Evolutionary conservation across 2,888 invertebrate genomes (phyloP).

Genomic region (Stomorhina lunata): DNA sequence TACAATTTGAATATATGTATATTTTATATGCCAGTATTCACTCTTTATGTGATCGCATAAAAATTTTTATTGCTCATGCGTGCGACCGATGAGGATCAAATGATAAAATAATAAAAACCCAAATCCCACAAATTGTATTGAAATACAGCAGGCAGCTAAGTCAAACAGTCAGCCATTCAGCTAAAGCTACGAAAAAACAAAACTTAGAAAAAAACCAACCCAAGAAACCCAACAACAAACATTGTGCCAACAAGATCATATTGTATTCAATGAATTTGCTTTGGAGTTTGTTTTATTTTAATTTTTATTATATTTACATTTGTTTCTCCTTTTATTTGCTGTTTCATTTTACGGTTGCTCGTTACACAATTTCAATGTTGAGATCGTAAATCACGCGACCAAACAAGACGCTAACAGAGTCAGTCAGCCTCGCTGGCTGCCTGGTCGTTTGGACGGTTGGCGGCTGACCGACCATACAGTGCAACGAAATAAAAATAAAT

Average conservation of each 20-base stretch:
- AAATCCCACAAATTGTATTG: conserved; percentile 31
- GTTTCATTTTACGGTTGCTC: conserved; percentile 64
- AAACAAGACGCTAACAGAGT: conserved; percentile 69
- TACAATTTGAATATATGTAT: conserved; percentile 44
- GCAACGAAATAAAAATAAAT: not conserved
- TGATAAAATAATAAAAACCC: conserved; percentile 52
- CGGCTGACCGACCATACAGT: not conserved
- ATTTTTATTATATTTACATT: conserved; percentile 7
- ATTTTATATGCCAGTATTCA: conserved; percentile 52
- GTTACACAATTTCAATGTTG: conserved; percentile 76
- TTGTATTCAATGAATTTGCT: conserved; percentile 54
- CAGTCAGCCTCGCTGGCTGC: conserved; percentile 12
- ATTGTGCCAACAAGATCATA: conserved; percentile 19
- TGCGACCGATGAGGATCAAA: conserved; percentile 74
- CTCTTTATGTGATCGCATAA: conserved; percentile 29
- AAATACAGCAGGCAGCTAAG: conserved; percentile 28
- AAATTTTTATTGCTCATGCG: conserved; percentile 76
- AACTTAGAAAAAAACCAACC: not conserved
- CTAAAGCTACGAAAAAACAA: not conserved
- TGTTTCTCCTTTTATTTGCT: not conserved
- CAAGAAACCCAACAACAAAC: conserved; percentile 19
- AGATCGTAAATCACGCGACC: conserved; percentile 76
- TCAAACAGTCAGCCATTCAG: conserved; percentile 2
- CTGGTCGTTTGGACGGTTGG: not conserved
- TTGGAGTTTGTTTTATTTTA: conserved; percentile 31